Base-by-base conservation (phyloP, 2,113 vertebrate genomes). In the Sinocyclocheilus anshuiensis region DNA sequence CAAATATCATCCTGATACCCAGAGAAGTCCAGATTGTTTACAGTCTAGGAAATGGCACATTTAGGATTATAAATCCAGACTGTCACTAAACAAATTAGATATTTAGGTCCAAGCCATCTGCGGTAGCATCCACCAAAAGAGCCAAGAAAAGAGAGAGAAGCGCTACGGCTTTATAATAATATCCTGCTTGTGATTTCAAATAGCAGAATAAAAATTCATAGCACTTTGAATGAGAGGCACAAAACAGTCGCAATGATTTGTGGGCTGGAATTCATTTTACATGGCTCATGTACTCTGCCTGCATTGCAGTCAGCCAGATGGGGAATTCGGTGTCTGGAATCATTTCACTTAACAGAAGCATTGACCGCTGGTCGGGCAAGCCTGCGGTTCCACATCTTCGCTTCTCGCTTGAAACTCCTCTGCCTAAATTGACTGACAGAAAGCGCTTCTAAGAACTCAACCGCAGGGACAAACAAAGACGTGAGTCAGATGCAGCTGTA, bases 21-120 rank as follows among this genome's bases (percentile, higher is more conserved):
- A 67, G 45, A 20, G 3, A 13, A n/a, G 57, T 75, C 67, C 80
- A 89, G 89, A 92, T 91, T 86, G 87, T 55, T 53, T 69, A 83
- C 63, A 71, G 81, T 67, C 53, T 83, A 48, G n/a, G 42, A 39
- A 55, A 91, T 83, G 76, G 55, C 53, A 74, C 61, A 79, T 84
- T 91, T 87, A 90, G 89, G 86, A 86, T 85, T 85, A 89, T 84
- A 63, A 87, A 85, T 91, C 92, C 89, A 89, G 84, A 87, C 89
- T 91, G 89, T 90, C 87, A 82, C 85, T 72, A 76, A 85, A 86
- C 84, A 91, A 92, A 91, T 90, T 85, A 91, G 83, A 87, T 85
- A 86, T 83, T 78, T 24, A 75, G 81, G 87, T 90, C 88, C 82
- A 42, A 67, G 59, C 79, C 59, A 81, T 81, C 79, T 29, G 39